These are phyloP conservation scores for Anarhynchus alexandrinus DNA, from an alignment of 2,113 vertebrate genomes.

Conservation along the genomic window DNA sequence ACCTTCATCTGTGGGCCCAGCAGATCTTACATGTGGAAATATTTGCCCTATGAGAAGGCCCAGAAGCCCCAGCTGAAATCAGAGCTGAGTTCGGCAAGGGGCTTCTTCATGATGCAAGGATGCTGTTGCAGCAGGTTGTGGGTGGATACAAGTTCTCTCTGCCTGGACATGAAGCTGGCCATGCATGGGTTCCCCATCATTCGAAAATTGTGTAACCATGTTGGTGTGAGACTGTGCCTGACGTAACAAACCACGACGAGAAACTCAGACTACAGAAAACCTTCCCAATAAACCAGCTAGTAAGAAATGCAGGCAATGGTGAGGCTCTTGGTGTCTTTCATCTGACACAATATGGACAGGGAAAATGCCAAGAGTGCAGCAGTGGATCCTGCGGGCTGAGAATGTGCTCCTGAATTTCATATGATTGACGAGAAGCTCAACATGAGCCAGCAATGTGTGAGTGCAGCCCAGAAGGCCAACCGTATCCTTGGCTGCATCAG, in stretches of 20 bases:
- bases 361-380: background rate
- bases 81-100: background rate
- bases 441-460: too few relatives aligned
- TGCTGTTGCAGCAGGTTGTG: background rate
- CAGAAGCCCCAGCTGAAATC: background rate
- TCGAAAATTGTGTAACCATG: accelerated
- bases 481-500: too few relatives aligned
- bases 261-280: background rate
- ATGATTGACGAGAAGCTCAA: too few relatives aligned
- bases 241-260: background rate
- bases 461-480: too few relatives aligned
- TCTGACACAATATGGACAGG: background rate
- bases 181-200: background rate
- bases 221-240: background rate
- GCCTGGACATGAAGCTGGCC: background rate
- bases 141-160: background rate
- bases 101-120: background rate
- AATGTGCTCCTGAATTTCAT: background rate
- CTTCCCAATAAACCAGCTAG: background rate
- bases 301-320: background rate
- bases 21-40: background rate
- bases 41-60: background rate
- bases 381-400: background rate
- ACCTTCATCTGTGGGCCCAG: background rate
- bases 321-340: background rate